Conservation (phyloP, 1,140 invertebrate species). For the Globodera rostochiensis region DNA sequence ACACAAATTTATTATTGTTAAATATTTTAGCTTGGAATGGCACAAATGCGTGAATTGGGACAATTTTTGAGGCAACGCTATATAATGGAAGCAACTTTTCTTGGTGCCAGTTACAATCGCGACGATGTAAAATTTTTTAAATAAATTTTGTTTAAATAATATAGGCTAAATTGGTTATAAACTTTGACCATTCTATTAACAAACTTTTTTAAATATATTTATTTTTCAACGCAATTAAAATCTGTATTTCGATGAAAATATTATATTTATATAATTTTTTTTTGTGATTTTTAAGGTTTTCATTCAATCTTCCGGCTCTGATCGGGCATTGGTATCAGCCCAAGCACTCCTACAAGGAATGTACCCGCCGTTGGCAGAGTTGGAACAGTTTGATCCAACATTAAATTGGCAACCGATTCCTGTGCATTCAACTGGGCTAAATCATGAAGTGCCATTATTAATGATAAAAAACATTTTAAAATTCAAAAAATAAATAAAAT, state of each 20-base stretch:
- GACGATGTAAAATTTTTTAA: slow-evolving; percentile 20
- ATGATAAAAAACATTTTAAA: too few relatives aligned
- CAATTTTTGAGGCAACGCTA: slow-evolving; percentile 29
- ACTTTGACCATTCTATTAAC: too few relatives aligned
- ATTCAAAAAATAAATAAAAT: too few relatives aligned
- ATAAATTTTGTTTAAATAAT: too few relatives aligned
- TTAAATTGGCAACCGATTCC: slow-evolving; percentile 32
- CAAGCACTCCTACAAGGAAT: slow-evolving; percentile 28
- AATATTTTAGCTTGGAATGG: slow-evolving; percentile 30
- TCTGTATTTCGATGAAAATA: too few relatives aligned
- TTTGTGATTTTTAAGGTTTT: slow-evolving; percentile 9
- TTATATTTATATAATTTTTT: too few relatives aligned
- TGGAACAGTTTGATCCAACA: slow-evolving; percentile 21
- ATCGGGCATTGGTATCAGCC: slow-evolving; percentile 28
- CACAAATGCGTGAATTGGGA: slow-evolving; percentile 30
- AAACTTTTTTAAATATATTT: too few relatives aligned
- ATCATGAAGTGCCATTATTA: neutral
- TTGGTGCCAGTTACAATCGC: slow-evolving; percentile 10
- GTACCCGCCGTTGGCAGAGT: slow-evolving; percentile 7
- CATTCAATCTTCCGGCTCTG: slow-evolving; percentile 29
- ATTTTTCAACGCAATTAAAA: too few relatives aligned
- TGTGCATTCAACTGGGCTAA: slow-evolving; percentile 25
- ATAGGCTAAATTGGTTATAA: too few relatives aligned
- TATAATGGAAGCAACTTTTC: slow-evolving; percentile 5
- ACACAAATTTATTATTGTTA: too few relatives aligned